Evolutionary conservation across 1,140 invertebrate species (phyloP).

Genomic region (Solenopsis fugax): DNA sequence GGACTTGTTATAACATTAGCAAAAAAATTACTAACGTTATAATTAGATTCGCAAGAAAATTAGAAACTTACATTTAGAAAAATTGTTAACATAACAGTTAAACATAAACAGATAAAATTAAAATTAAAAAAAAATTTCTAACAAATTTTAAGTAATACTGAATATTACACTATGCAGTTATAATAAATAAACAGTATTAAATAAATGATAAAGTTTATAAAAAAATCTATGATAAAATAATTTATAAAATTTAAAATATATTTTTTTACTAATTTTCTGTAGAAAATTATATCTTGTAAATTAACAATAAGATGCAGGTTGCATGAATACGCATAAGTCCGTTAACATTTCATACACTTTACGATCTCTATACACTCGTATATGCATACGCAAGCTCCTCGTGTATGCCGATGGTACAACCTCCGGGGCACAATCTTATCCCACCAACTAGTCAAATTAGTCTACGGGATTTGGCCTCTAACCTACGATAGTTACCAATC

Average conservation of each 20-base stretch:
- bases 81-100: not conserved
- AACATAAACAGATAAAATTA: not conserved
- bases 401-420: slow-evolving; percentile 61
- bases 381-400: not conserved
- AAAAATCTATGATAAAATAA: not conserved
- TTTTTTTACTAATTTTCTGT: not conserved
- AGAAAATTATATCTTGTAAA: not conserved
- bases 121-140: not conserved
- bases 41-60: not conserved
- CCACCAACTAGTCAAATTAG: slow-evolving; percentile 74
- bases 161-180: not conserved
- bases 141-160: not conserved
- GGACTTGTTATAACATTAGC: too few relatives aligned
- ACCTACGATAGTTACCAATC: slow-evolving; percentile 64
- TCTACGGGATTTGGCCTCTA: slow-evolving; percentile 47
- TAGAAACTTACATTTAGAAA: too few relatives aligned
- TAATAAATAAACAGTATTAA: slow-evolving; percentile 7
- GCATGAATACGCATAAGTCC: not conserved
- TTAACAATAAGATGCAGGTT: not conserved
- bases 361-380: not conserved
- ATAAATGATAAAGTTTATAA: not conserved
- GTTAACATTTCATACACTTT: not conserved
- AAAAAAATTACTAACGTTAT: too few relatives aligned
- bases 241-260: not conserved
- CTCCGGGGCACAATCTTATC: slow-evolving; percentile 75